Conservation (phyloP, 2,797 vertebrate genomes). For the Acomys russatus region DNA sequence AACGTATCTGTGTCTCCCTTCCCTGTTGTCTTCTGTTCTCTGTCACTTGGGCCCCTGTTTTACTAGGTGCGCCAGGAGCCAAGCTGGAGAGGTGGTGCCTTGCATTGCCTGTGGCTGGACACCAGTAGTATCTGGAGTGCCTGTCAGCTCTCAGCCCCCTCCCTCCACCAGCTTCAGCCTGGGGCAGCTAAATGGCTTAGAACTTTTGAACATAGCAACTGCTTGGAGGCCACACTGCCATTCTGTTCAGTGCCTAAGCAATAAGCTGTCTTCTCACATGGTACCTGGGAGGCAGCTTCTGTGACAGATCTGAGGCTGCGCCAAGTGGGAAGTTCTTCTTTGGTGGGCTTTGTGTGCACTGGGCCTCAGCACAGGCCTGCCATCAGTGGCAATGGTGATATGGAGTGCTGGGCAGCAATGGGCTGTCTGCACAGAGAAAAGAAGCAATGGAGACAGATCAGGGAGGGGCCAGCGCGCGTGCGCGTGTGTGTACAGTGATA, state of each 20-base stretch:
- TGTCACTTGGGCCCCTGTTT: background rate
- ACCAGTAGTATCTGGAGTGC: rapidly evolving
- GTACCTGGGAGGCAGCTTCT: background rate
- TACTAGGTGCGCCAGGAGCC: background rate
- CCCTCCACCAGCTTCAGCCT: rapidly evolving
- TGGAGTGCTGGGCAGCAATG: too few species aligned
- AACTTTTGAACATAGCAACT: rapidly evolving
- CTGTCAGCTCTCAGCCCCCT: background rate
- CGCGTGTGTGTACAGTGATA: too few species aligned
- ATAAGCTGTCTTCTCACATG: background rate
- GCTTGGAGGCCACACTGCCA: background rate
- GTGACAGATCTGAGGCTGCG: background rate
- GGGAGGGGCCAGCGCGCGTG: background rate
- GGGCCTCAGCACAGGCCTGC: background rate
- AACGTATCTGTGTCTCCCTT: background rate
- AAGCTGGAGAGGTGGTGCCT: background rate
- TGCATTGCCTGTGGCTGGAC: background rate
- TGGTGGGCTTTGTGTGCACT: too few species aligned
- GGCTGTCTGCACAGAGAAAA: background rate
- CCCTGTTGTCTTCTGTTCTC: rapidly evolving
- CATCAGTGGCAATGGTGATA: rapidly evolving
- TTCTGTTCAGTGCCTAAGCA: background rate
- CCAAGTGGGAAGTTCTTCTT: background rate
- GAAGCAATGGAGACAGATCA: background rate
- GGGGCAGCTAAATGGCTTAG: background rate